Percentiles rank a stretch among this genome's conserved stretches.
phyloP scores from a whole-genome alignment of 2,888 invertebrate species.

The Ditylenchus weischeri region DNA sequence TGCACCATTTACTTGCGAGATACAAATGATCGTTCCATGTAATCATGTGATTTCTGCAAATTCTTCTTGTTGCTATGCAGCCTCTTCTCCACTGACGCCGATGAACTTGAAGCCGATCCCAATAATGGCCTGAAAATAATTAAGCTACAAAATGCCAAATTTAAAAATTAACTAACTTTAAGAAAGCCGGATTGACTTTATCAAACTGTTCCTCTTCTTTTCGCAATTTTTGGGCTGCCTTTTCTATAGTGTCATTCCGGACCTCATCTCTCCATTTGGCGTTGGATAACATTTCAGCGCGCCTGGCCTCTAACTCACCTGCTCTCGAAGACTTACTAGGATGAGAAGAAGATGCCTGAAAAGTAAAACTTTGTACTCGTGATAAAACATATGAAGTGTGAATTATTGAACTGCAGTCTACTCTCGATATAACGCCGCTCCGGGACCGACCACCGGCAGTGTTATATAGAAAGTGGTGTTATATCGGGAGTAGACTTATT shows the following conservation, averaged over 20 bases:
- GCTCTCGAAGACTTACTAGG: conserved; percentile 19
- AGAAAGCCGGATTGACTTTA: conserved; percentile 21
- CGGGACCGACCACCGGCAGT: too few relatives aligned
- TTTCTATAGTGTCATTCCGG: conserved; percentile 25
- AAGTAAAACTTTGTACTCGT: too few relatives aligned
- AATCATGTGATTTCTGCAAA: conserved; percentile 23
- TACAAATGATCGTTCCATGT: conserved; percentile 23
- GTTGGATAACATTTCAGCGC: conserved; percentile 47
- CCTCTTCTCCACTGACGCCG: conserved; percentile 17
- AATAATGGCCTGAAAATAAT: conserved; percentile 14
- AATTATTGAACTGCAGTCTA: too few relatives aligned
- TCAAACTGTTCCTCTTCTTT: conserved; percentile 26
- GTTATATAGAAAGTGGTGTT: too few relatives aligned
- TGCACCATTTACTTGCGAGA: too few relatives aligned
- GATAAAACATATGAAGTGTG: too few relatives aligned
- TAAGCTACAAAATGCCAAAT: conserved; percentile 4
- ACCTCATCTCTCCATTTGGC: conserved; percentile 41
- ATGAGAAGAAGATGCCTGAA: conserved; percentile 8
- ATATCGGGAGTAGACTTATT: too few relatives aligned
- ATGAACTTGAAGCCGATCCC: conserved; percentile 9
- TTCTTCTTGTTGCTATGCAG: conserved; percentile 23
- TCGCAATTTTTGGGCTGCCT: conserved; percentile 25
- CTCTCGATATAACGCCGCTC: too few relatives aligned
- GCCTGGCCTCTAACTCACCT: conserved; percentile 38
- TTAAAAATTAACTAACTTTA: conserved; percentile 21